phyloP scores from a whole-genome alignment of 2,888 invertebrate species.

The Argyra leucocephala region DNA sequence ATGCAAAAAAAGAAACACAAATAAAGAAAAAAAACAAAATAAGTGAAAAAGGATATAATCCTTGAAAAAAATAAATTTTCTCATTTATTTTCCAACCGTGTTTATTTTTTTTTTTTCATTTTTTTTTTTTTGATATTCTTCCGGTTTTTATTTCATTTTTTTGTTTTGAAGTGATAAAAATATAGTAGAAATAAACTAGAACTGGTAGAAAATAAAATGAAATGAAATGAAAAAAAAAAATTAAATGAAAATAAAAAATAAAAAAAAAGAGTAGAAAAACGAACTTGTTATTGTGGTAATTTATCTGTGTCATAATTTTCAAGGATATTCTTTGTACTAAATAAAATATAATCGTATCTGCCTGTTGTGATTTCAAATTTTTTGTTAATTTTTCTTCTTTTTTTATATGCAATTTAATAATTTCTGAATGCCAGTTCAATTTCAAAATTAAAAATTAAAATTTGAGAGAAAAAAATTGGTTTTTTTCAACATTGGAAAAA shows the following conservation, averaged over 20 bases:
- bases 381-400: not conserved
- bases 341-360: not conserved
- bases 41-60: not conserved
- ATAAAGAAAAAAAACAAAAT: not conserved
- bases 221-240: not conserved
- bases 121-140: not conserved
- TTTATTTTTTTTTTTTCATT: not conserved
- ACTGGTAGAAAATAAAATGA: not conserved
- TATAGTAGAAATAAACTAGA: not conserved
- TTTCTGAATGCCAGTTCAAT: no score
- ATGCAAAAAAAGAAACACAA: not conserved
- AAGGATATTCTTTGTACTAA: conserved; percentile 4
- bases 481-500: no score
- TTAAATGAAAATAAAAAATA: not conserved
- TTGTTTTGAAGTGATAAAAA: not conserved
- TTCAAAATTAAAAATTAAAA: no score
- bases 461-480: no score
- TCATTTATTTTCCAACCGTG: conserved; percentile 6
- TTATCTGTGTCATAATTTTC: conserved; percentile 6
- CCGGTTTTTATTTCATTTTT: not conserved
- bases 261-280: not conserved
- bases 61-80: not conserved
- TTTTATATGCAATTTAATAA: not conserved
- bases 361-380: not conserved
- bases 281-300: not conserved